Evolutionary conservation across 2,797 vertebrate genomes (phyloP), one percentile per base, ranked within the genome.

Genomic region (Acrocephalus scirpaceus): DNA sequence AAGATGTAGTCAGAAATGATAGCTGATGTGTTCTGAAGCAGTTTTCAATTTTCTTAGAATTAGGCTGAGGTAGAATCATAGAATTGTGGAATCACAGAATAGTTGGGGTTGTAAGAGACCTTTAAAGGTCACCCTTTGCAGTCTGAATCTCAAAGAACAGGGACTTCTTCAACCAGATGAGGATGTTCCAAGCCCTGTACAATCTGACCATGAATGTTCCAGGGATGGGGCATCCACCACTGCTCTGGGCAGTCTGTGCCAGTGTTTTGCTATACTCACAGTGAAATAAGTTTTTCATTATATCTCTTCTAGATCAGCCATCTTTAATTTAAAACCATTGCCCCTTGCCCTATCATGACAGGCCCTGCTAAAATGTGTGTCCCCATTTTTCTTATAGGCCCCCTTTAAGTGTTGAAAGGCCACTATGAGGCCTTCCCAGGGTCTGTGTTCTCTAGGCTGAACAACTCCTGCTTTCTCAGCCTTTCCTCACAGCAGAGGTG

Each of bases 301-400:
- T 8, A 60, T 27, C 40, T 51, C n/a, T 1, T 23, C 47, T 53
- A 66, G 67, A 42, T 60, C 40, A 67, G 7, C 10, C 18, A 21
- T 84, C 15, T 77, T 53, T 36, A 65, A 32, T 47, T 51, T 65
- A 47, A 84, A 65, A 47, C 15, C 13, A 13, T 8, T 70, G 7
- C 10, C 11, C 11, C 29, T 56, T 64, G 16, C 64, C 11, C 44
- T 77, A 0, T 58, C 0, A 0, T n/a, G 42, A 32, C 58, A 72
- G 26, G 13, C 9, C 15, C 16, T 72, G 26, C 26, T 36, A 19
- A 42, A 66, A 60, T 36, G 27, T 48, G 62, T 72, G 22, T 54
- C 53, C 53, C 30, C 8, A 4, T 66, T 60, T 72, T 78, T 66
- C 29, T 36, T 36, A 10, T 2, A 34, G n/a, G 6, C 7, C 25